Percentiles rank a stretch among this genome's conserved stretches.
Conservation (phyloP, 1,140 invertebrate genomes). For the Drosophila nikananu region DNA sequence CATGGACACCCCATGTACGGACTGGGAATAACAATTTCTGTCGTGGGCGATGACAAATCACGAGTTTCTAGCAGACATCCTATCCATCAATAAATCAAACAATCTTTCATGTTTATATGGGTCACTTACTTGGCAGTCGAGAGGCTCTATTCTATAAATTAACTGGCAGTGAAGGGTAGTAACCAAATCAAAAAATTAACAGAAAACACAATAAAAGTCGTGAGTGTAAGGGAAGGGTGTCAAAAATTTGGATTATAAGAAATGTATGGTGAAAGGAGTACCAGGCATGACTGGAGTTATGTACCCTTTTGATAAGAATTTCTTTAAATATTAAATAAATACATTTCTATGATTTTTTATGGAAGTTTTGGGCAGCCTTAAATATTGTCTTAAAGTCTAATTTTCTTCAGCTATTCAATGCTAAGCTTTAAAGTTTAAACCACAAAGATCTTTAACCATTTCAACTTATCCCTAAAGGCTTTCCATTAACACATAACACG, state of each 20-base stretch:
- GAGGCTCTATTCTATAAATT: not conserved
- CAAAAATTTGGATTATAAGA: not conserved
- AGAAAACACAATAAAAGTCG: not conserved
- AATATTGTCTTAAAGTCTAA: too few relatives aligned
- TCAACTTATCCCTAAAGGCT: slow-evolving; percentile 6
- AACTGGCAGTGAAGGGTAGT: not conserved
- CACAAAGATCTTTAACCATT: not conserved
- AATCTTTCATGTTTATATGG: slow-evolving; percentile 42
- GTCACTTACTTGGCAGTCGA: slow-evolving; percentile 22
- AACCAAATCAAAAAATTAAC: not conserved
- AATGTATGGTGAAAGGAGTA: too few relatives aligned
- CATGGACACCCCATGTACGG: slow-evolving; percentile 61
- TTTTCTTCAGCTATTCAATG: not conserved
- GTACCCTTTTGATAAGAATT: not conserved
- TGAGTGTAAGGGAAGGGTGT: not conserved
- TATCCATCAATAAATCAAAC: slow-evolving; percentile 52
- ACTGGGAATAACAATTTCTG: slow-evolving; percentile 51
- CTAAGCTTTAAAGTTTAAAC: not conserved
- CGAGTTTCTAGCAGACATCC: slow-evolving; percentile 15
- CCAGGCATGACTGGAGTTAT: not conserved
- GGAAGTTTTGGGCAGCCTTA: not conserved
- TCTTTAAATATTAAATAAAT: not conserved
- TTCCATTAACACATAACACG: not conserved
- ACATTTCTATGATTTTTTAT: not conserved
- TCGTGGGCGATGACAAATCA: slow-evolving; percentile 45